Percentiles rank a stretch among this genome's conserved stretches.
Evolutionary conservation across 2,113 vertebrate species (phyloP).

Genomic region (Xenopus tropicalis): DNA sequence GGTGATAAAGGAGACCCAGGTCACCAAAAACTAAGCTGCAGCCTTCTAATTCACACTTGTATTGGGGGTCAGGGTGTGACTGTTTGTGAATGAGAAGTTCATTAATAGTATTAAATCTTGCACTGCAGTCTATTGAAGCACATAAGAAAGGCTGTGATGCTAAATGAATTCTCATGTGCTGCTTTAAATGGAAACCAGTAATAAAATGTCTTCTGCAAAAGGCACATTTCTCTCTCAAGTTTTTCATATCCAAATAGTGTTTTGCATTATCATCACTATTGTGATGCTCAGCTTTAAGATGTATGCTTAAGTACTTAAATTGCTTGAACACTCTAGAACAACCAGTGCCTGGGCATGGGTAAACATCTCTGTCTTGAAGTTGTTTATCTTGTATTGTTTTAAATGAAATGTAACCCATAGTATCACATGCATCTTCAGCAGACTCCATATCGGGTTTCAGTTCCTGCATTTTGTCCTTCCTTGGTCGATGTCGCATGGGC

Average conservation of each 20-base stretch:
- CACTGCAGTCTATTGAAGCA: slow-evolving; percentile 81
- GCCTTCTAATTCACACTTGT: slow-evolving; percentile 87
- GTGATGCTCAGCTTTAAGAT: slow-evolving; percentile 88
- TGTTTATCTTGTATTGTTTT: slow-evolving; percentile 79
- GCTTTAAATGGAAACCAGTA: slow-evolving; percentile 82
- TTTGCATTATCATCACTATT: slow-evolving; percentile 86
- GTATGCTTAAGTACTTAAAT: slow-evolving; percentile 91
- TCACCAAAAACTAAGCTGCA: slow-evolving; percentile 90
- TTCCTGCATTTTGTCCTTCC: slow-evolving; percentile 48
- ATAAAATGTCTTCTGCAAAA: slow-evolving; percentile 91
- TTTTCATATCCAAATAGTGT: slow-evolving; percentile 88
- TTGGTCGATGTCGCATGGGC: slow-evolving; percentile 66
- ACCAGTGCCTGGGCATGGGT: slow-evolving; percentile 85
- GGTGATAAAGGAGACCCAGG: slow-evolving; percentile 90
- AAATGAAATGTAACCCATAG: slow-evolving; percentile 81
- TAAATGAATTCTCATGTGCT: slow-evolving; percentile 81
- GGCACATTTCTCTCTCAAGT: slow-evolving; percentile 86
- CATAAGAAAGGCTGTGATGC: slow-evolving; percentile 84
- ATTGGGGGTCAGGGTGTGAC: slow-evolving; percentile 81
- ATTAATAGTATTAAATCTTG: slow-evolving; percentile 79
- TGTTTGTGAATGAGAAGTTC: slow-evolving; percentile 90
- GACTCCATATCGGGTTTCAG: slow-evolving; percentile 57
- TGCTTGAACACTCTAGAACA: slow-evolving; percentile 88
- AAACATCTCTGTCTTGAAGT: slow-evolving; percentile 87
- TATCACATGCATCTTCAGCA: slow-evolving; percentile 70